These are phyloP conservation scores for human (Homo sapiens) DNA, from an alignment of 2,113 vertebrate genomes.

Conservation along the genomic window DNA sequence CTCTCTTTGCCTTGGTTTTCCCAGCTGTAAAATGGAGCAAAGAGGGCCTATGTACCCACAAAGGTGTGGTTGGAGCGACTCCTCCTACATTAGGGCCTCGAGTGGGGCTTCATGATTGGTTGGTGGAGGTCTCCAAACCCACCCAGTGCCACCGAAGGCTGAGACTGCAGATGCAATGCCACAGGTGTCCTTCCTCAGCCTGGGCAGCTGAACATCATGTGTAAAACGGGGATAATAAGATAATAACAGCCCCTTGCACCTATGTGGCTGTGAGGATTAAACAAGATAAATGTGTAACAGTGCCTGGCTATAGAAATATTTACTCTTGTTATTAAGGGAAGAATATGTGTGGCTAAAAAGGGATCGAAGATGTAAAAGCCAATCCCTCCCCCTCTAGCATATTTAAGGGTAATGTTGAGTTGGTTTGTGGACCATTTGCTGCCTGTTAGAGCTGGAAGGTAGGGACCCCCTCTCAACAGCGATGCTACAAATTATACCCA, in stretches of 20 bases:
- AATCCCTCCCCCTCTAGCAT: neutral
- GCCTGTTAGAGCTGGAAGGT: neutral
- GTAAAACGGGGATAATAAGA: neutral
- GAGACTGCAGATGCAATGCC: neutral
- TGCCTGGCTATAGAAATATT: neutral
- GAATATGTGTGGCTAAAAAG: neutral
- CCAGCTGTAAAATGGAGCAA: neutral
- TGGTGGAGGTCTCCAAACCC: neutral
- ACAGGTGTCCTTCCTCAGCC: rapidly evolving
- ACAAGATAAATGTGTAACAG: neutral
- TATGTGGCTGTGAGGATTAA: neutral
- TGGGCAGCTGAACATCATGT: neutral
- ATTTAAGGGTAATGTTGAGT: neutral
- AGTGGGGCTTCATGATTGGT: neutral
- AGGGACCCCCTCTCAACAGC: neutral
- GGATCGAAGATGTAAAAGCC: neutral
- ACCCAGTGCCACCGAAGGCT: neutral
- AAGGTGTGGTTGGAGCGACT: neutral
- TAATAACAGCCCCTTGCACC: neutral
- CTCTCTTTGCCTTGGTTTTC: neutral
- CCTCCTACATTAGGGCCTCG: neutral
- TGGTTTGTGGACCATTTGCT: neutral
- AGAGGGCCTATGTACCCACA: neutral
- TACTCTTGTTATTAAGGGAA: neutral
- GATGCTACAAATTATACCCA: neutral